These are phyloP conservation scores for Labeo catla DNA, from an alignment of 2,113 vertebrate species.

Conservation along the genomic window DNA sequence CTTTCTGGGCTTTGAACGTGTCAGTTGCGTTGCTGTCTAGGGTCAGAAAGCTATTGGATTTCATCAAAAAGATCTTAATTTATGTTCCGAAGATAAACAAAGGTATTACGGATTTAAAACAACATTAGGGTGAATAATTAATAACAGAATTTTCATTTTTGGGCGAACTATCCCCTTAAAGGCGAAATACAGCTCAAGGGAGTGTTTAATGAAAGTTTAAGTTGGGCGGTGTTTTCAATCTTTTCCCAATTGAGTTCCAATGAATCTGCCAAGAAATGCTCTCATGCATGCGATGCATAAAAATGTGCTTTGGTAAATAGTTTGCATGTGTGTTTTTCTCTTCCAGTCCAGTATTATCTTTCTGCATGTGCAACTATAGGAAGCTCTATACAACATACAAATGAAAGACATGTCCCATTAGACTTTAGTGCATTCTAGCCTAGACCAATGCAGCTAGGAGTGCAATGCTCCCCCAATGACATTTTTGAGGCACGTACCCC, in stretches of 20 bases:
- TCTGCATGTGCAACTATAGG: neutral
- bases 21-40: too few species aligned
- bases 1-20: too few species aligned
- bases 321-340: slow-evolving; percentile 15
- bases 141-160: too few species aligned
- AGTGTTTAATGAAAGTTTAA: slow-evolving; percentile 31
- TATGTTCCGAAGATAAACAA: too few species aligned
- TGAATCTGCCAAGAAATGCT: slow-evolving; percentile 42
- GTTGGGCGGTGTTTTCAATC: slow-evolving; percentile 16
- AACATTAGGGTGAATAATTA: too few species aligned
- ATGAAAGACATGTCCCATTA: neutral
- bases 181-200: slow-evolving; percentile 30
- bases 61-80: too few species aligned
- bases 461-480: slow-evolving; percentile 66
- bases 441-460: slow-evolving; percentile 40
- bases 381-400: neutral
- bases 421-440: slow-evolving; percentile 6
- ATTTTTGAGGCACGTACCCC: slow-evolving; percentile 60
- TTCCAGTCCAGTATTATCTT: neutral
- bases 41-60: too few species aligned
- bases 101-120: too few species aligned
- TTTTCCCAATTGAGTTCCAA: slow-evolving; percentile 22
- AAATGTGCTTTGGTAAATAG: slow-evolving; percentile 23
- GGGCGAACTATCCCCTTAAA: neutral
- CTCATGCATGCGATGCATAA: slow-evolving; percentile 10